These are phyloP conservation scores for Nansenia antarctica DNA, from an alignment of 2,113 vertebrate species.

Conservation along the genomic window DNA sequence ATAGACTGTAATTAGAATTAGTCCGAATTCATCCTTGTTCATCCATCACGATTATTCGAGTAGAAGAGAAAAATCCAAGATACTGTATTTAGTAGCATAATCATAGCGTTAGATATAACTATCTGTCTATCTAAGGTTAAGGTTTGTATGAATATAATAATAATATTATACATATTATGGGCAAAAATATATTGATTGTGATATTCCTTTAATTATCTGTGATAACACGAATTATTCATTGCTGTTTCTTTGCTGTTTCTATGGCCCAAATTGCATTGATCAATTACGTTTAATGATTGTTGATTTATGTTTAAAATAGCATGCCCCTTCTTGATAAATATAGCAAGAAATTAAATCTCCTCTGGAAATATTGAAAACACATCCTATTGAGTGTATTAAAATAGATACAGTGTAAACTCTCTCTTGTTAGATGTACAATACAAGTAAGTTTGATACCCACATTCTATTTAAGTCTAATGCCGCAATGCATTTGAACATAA, in stretches of 20 bases:
- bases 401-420: not conserved
- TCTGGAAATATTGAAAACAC: not conserved
- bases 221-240: not conserved
- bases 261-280: not conserved
- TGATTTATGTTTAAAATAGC: not conserved
- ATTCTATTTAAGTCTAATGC: not conserved
- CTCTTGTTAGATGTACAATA: no score
- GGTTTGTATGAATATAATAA: not conserved
- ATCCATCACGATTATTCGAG: no score
- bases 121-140: not conserved
- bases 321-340: not conserved
- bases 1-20: no score
- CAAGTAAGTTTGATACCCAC: not conserved
- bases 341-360: not conserved
- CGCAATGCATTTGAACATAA: not conserved
- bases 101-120: not conserved
- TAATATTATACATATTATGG: no score
- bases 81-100: no score
- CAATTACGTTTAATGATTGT: not conserved
- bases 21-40: no score
- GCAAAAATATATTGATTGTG: not conserved
- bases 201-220: not conserved
- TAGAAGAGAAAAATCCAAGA: no score
- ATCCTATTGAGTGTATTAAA: conserved; percentile 1
- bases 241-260: not conserved